These are phyloP conservation scores for Dasysyrphus albostriatus DNA, from an alignment of 2,888 invertebrate species.

Conservation along the genomic window DNA sequence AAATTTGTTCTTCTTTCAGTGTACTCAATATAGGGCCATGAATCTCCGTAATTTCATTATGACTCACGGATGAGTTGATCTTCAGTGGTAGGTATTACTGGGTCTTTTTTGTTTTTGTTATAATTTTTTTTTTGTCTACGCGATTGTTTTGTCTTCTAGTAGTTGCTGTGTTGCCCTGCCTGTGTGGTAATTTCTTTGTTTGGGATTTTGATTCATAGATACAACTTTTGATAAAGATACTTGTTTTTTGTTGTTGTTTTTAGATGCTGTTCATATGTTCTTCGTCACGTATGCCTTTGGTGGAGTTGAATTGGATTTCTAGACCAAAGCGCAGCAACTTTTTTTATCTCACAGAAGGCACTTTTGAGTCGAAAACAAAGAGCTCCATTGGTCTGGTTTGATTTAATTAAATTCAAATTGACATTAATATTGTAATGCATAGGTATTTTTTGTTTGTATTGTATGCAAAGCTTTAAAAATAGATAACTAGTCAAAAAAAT, in stretches of 20 bases:
- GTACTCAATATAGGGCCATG: neutral
- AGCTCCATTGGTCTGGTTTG: neutral
- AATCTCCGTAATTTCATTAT: neutral
- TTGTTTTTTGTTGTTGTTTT: conserved; percentile 3
- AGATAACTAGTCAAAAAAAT: neutral
- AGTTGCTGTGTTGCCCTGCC: conserved; percentile 15
- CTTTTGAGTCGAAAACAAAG: conserved; percentile 20
- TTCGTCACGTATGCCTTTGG: conserved; percentile 28
- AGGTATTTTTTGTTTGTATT: neutral
- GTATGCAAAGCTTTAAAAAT: neutral
- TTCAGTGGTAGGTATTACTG: conserved; percentile 11
- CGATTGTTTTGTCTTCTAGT: neutral
- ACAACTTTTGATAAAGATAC: conserved; percentile 31
- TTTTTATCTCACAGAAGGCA: neutral
- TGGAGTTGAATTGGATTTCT: conserved; percentile 4
- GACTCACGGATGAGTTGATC: conserved; percentile 36
- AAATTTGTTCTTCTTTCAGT: neutral
- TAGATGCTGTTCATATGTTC: neutral
- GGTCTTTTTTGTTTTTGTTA: neutral
- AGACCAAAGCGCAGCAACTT: conserved; percentile 22
- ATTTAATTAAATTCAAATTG: conserved; percentile 11
- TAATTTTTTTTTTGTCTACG: conserved; percentile 16
- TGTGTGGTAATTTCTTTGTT: conserved; percentile 63
- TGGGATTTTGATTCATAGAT: conserved; percentile 44
- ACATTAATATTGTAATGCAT: conserved; percentile 5